phyloP scores from a whole-genome alignment of 2,797 vertebrate genomes.

The Tangara arthus region DNA sequence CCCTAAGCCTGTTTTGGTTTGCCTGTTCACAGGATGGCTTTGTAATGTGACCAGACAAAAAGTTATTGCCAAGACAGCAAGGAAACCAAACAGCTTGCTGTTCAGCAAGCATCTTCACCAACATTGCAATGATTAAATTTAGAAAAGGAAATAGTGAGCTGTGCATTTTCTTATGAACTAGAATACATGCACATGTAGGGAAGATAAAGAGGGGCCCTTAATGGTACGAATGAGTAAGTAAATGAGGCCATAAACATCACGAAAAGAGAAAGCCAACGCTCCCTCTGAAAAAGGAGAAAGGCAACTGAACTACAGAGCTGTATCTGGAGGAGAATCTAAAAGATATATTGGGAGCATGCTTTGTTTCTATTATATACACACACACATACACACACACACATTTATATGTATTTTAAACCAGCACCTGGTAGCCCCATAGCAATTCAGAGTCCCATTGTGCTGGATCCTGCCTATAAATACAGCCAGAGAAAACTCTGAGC shows the following conservation, averaged over 20 bases:
- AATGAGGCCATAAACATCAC: not conserved
- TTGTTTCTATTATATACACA: not conserved
- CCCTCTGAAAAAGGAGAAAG: not conserved
- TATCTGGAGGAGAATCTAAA: not conserved
- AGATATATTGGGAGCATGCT: not conserved
- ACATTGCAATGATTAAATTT: not conserved
- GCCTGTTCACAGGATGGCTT: not conserved
- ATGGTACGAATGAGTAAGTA: not conserved
- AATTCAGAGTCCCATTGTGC: constrained; percentile 14
- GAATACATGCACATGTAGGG: not conserved
- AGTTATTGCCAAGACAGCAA: not conserved
- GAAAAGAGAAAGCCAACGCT: not conserved
- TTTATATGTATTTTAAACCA: not conserved
- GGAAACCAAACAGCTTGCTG: constrained; percentile 1
- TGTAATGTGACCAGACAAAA: not conserved
- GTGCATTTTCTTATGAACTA: not conserved
- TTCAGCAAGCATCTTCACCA: not conserved
- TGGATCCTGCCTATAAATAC: constrained; percentile 27
- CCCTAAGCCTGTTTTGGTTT: not conserved
- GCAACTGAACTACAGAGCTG: not conserved
- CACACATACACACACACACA: not conserved
- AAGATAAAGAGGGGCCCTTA: not conserved
- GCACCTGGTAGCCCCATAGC: not conserved
- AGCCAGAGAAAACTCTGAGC: not conserved
- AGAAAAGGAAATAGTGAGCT: not conserved